Percentiles rank a stretch among this genome's conserved stretches.
Evolutionary conservation across 2,113 vertebrate species (phyloP).

Genomic region (Cavia porcellus): DNA sequence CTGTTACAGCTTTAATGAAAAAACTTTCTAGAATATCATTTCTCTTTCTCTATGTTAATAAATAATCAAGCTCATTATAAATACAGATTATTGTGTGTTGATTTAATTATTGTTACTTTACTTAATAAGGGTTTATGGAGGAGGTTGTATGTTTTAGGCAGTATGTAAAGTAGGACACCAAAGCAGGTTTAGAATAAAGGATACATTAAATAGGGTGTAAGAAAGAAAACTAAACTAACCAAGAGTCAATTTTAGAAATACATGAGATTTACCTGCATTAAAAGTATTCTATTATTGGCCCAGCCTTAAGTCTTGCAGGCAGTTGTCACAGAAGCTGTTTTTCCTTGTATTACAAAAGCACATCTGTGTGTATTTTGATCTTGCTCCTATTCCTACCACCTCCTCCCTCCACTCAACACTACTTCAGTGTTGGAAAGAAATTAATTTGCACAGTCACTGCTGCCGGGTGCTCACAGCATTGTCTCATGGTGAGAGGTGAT

Average conservation of each 20-base stretch:
- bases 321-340: not conserved
- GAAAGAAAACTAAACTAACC: not conserved
- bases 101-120: slow-evolving; percentile 45
- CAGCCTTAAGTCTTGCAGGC: not conserved
- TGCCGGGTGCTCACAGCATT: slow-evolving; percentile 64
- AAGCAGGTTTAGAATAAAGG: not conserved
- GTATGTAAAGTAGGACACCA: not conserved
- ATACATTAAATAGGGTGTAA: not conserved
- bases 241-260: not conserved
- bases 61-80: slow-evolving; percentile 7
- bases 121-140: slow-evolving; percentile 36
- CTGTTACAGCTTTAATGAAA: not conserved
- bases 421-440: slow-evolving; percentile 71
- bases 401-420: slow-evolving; percentile 55
- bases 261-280: not conserved
- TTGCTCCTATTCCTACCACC: slow-evolving; percentile 55
- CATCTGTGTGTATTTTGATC: slow-evolving; percentile 58
- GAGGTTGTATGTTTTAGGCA: not conserved
- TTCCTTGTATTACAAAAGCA: not conserved
- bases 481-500: slow-evolving; percentile 68
- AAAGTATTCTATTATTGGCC: not conserved
- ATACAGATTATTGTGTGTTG: not conserved
- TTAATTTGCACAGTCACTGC: slow-evolving; percentile 78
- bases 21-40: not conserved
- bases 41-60: slow-evolving; percentile 6